Evolutionary conservation across 2,113 vertebrate species (phyloP), one percentile per base, ranked within the genome.

Genomic region (Rhineura floridana): DNA sequence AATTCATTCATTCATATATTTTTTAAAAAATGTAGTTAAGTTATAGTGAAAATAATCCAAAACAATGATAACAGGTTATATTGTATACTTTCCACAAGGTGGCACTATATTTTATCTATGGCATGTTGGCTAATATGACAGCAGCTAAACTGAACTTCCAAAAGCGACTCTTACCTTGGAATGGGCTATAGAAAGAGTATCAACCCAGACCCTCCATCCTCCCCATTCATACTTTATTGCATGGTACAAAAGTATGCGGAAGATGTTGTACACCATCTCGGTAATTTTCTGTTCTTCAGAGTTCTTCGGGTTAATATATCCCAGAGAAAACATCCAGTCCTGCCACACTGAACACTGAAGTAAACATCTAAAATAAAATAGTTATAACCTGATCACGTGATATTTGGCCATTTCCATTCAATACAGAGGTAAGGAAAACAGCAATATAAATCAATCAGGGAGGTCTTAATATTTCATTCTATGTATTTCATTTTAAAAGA

Each of bases 221-320:
- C 99, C 99, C 99, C 99, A 99, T 93, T 99, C 99, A 72, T 99
- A 99, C 95, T 99, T 99, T 96, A 99, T 99, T 91, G 99, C 99
- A 70, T 99, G 99, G 94, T 99, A 99, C 84, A 99, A 97, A 76
- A 99, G 98, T 95, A 99, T 99, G 91, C 99, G 97, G 93, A 99
- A 99, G 91, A 99, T 99, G 96, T 99, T 99, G 96, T 99, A 99
- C 80, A 99, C 99, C 99, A 99, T 99, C 95, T 99, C 99, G 0
- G 98, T 98, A 93, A 99, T 98, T 95, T 99, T 99, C 98, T 99
- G 99, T 89, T 99, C 99, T 92, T 99, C 99, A 0, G 98, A 98
- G 95, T 97, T 99, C 95, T 99, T 99, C 42, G 99, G 99, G 95
- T 99, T 99, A 95, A 99, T 99, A 93, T 99, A 99, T 88, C 99